Conservation (phyloP, 2,113 vertebrate species). For the Prunella fulvescens region DNA sequence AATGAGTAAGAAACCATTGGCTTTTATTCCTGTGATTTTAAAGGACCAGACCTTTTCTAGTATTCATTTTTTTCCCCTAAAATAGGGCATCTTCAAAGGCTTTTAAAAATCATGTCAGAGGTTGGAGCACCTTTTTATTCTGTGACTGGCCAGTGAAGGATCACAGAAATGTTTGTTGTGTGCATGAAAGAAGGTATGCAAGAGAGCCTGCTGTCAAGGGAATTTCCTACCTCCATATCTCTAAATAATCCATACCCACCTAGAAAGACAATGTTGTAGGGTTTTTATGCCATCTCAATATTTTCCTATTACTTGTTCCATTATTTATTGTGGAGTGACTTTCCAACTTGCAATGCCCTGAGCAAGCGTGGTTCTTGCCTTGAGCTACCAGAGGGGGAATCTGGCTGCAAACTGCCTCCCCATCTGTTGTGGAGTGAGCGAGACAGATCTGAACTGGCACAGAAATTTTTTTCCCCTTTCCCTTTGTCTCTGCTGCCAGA, state of each 20-base stretch:
- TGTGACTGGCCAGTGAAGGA: not conserved
- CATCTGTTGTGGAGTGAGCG: slow-evolving; percentile 1
- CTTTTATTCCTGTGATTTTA: not conserved
- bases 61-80: not conserved
- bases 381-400: slow-evolving; percentile 54
- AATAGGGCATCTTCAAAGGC: not conserved
- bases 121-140: not conserved
- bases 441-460: slow-evolving; percentile 32
- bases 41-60: not conserved
- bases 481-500: slow-evolving; percentile 20
- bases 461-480: not conserved
- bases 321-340: slow-evolving; percentile 48
- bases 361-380: slow-evolving; percentile 9
- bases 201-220: not conserved
- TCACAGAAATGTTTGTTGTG: not conserved
- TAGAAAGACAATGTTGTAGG: not conserved
- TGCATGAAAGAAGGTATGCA: not conserved
- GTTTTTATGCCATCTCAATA: not conserved
- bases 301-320: slow-evolving; percentile 24
- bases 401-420: slow-evolving; percentile 52
- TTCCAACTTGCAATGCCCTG: slow-evolving; percentile 36
- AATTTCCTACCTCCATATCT: not conserved
- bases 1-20: not conserved
- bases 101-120: not conserved
- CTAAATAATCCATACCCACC: slow-evolving; percentile 21